Percentiles rank a stretch among this genome's conserved stretches.
phyloP scores from a whole-genome alignment of 2,888 invertebrate genomes.

The Chydorus sphaericus region DNA sequence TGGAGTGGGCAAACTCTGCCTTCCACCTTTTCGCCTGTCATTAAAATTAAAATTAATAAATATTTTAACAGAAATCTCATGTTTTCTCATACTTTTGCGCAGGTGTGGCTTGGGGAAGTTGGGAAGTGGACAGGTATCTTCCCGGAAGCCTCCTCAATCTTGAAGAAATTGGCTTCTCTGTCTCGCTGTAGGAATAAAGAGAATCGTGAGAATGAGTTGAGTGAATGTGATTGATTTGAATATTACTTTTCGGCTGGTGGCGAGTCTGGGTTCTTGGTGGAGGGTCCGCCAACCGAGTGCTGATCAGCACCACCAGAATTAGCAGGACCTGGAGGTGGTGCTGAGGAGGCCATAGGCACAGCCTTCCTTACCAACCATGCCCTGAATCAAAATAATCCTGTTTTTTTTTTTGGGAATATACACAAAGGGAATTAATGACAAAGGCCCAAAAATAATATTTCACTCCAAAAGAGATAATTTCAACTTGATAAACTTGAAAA shows the following conservation, averaged over 20 bases:
- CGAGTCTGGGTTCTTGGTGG: constrained; percentile 3
- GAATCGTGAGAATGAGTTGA: no score
- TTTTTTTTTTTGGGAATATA: no score
- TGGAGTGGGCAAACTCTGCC: neutral
- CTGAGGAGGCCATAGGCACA: constrained; percentile 58
- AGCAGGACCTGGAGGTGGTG: constrained; percentile 12
- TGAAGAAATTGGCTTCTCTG: constrained; percentile 11
- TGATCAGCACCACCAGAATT: constrained; percentile 13
- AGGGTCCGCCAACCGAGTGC: constrained; percentile 5
- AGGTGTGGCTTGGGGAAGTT: neutral
- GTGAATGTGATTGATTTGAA: no score
- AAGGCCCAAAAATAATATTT: no score
- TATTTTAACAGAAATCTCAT: no score
- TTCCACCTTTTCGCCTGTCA: no score
- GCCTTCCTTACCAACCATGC: constrained; percentile 55
- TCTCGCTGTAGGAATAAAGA: no score
- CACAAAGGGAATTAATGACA: no score
- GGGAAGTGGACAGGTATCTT: constrained; percentile 1
- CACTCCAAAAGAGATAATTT: no score
- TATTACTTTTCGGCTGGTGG: constrained; percentile 1
- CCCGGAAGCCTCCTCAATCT: constrained; percentile 9
- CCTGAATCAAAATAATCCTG: constrained; percentile 18
- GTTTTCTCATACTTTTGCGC: no score
- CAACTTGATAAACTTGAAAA: no score
- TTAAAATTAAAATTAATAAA: no score